Conservation (phyloP, 2,113 vertebrate species). For the Conger conger region DNA sequence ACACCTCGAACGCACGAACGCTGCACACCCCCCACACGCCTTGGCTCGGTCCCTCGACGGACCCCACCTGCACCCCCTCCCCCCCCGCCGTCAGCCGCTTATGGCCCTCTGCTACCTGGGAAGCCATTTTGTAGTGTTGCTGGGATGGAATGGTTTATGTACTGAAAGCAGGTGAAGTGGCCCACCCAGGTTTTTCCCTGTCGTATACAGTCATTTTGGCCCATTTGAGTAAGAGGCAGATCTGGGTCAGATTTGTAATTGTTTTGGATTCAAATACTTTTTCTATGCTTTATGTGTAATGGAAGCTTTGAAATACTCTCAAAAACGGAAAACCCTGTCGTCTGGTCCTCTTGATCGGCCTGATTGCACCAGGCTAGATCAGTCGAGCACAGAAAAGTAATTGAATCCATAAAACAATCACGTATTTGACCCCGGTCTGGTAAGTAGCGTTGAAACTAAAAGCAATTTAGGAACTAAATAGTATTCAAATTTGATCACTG, state of each 20-base stretch:
- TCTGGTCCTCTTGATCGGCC: too few species aligned
- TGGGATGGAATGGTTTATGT: conserved; percentile 14
- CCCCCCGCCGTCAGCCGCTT: conserved; percentile 41
- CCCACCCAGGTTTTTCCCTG: not conserved
- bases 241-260: too few species aligned
- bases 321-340: too few species aligned
- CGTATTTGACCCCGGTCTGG: too few species aligned
- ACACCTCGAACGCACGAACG: conserved; percentile 45
- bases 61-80: not conserved
- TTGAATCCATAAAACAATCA: too few species aligned
- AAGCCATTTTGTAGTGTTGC: not conserved
- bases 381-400: too few species aligned
- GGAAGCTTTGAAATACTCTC: too few species aligned
- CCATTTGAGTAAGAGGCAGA: too few species aligned
- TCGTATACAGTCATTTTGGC: too few species aligned
- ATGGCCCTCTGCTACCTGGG: conserved; percentile 22
- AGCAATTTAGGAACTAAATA: not conserved
- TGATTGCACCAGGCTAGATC: too few species aligned
- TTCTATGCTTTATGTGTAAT: too few species aligned
- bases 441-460: not conserved
- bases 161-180: not conserved
- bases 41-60: not conserved
- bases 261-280: too few species aligned
- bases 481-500: not conserved
- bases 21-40: not conserved